Base-by-base conservation (phyloP, 2,113 vertebrate species). In the Paralichthys olivaceus region DNA sequence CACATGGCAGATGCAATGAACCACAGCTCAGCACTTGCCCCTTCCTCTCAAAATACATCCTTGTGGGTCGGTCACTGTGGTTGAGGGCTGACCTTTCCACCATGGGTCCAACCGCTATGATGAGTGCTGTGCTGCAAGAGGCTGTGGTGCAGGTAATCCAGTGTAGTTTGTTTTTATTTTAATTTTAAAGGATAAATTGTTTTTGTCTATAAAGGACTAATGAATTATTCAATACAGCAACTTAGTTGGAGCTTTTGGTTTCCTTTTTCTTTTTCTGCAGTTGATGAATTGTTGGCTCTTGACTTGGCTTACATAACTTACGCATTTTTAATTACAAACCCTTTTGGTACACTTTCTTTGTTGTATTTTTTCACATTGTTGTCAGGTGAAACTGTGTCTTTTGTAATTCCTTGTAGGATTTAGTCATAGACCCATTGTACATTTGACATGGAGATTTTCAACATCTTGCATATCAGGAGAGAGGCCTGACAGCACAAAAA, bases 11-110 rank as follows among this genome's bases (percentile, higher is more conserved):
- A 62, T 0, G 71, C 70, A 62, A 0, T 70, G 80, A 81, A 66
- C 80, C 74, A 68, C 62, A 26, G 49, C 72, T 17, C 65, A 47
- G 49, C 49, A 56, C 37, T 37, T 73, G 55, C 20, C 69, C 64
- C 57, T 29, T 58, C 56, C 72, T 43, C 69, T 77, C 19, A 61
- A 71, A 63, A 62, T 67, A 62, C 51, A 74, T 62, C 72, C 69
- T 65, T 32, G 25, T 22, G 64, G 69, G 84, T 51, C 28, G 37
- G 40, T 62, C 49, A 51, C 60, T 29, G 72, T 22, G 37, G 69
- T 14, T 13, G 26, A 28, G 47, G 55, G 23, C 73, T 63, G 61
- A 74, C 51, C 69, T 65, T 25, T 1, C 26, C 43, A 32, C 5
- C n/a, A 17, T 1, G 9, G 12, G 20, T 63, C 40, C 55, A 25